phyloP scores from a whole-genome alignment of 2,888 invertebrate species.

The Calameuta filiformis region DNA sequence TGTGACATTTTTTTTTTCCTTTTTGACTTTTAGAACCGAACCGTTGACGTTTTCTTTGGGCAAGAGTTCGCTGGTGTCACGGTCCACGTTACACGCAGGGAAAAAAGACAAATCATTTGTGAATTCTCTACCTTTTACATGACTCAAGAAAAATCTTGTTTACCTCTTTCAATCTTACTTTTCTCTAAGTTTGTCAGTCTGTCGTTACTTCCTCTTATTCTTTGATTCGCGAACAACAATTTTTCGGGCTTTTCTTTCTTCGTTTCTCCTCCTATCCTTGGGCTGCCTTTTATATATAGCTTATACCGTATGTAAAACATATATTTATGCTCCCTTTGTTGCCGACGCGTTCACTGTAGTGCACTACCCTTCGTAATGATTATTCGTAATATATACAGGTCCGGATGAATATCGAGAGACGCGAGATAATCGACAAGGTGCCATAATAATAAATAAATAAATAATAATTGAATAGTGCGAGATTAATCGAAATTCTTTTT shows the following conservation, averaged over 20 bases:
- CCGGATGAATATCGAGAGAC: background rate
- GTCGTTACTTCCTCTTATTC: background rate
- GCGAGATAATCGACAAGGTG: constrained; percentile 7
- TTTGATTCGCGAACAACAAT: background rate
- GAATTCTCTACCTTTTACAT: background rate
- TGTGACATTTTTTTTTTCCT: too few relatives aligned
- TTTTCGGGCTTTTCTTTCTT: background rate
- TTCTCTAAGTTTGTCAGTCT: background rate
- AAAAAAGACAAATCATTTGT: background rate
- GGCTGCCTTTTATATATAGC: background rate
- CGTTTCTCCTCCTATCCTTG: background rate
- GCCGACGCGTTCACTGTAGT: background rate
- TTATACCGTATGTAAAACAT: background rate
- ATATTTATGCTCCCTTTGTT: background rate
- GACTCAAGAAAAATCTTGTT: background rate
- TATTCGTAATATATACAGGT: constrained; percentile 8
- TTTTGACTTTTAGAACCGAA: too few relatives aligned
- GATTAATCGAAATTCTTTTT: constrained; percentile 26
- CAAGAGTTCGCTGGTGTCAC: too few relatives aligned
- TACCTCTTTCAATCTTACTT: too few relatives aligned
- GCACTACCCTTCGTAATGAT: constrained; percentile 22
- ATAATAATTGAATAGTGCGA: constrained; percentile 2
- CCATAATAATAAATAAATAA: constrained; percentile 8
- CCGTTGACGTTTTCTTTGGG: too few relatives aligned
- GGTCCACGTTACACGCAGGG: too few relatives aligned